A percentile compares a stretch with the other conserved stretches of the same genome.
Evolutionary conservation across 2,797 vertebrate genomes (phyloP).

Genomic region (Cyprinodon diabolis): DNA sequence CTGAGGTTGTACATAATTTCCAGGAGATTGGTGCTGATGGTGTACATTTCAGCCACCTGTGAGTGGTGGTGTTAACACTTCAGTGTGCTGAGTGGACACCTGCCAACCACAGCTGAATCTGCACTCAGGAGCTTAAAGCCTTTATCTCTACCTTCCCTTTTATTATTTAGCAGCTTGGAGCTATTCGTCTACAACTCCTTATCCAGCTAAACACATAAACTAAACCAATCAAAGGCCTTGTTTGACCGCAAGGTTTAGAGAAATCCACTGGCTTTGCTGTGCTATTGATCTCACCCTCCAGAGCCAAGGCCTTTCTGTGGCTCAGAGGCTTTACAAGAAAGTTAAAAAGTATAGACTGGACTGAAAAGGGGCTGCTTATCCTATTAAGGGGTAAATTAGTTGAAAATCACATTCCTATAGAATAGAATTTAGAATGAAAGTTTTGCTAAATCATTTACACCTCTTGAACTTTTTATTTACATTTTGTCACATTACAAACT

Average conservation of each 20-base stretch:
- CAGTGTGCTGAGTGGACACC: constrained; percentile 61
- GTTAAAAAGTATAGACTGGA: constrained; percentile 48
- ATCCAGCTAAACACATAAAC: constrained; percentile 65
- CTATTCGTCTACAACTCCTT: constrained; percentile 65
- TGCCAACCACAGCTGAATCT: constrained; percentile 57
- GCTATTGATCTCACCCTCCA: constrained; percentile 66
- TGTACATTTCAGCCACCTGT: constrained; percentile 20
- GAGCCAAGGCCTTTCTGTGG: constrained; percentile 46
- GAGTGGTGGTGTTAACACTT: constrained; percentile 24
- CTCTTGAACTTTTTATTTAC: no score
- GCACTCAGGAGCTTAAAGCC: constrained; percentile 55
- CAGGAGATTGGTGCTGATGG: constrained; percentile 33
- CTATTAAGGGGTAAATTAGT: constrained; percentile 55
- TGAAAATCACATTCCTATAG: constrained; percentile 47
- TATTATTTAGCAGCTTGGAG: constrained; percentile 68
- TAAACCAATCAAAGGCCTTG: constrained; percentile 66
- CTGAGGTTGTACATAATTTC: constrained; percentile 31
- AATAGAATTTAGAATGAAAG: constrained; percentile 2
- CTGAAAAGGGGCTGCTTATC: constrained; percentile 44
- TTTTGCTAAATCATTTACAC: background rate
- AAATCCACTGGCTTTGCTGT: constrained; percentile 68
- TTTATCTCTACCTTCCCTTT: constrained; percentile 45
- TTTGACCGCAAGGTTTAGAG: constrained; percentile 50
- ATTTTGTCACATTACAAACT: background rate
- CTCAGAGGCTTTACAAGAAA: constrained; percentile 46